Evolutionary conservation across 1,140 invertebrate species (phyloP).

Genomic region (Lethocerus indicus): DNA sequence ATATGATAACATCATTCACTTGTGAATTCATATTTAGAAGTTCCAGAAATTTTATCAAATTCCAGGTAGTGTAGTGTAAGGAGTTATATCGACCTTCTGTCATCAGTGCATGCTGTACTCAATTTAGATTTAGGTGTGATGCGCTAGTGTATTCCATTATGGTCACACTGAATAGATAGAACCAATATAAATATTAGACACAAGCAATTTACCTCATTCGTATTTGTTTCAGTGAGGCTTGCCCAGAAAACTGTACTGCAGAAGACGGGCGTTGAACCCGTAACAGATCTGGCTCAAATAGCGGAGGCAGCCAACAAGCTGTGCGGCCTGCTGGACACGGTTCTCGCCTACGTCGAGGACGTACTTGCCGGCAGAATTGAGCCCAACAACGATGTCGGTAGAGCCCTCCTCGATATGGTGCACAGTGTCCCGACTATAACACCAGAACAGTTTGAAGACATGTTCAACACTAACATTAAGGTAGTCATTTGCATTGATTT

Average conservation of each 20-base stretch:
- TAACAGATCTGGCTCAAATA: conserved; percentile 72
- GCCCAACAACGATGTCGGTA: conserved; percentile 65
- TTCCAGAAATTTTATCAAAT: no score
- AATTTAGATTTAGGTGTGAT: no score
- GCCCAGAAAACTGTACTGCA: conserved; percentile 50
- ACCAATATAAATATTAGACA: no score
- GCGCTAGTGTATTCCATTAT: no score
- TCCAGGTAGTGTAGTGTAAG: no score
- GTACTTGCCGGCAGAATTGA: conserved; percentile 47
- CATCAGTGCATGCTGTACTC: no score
- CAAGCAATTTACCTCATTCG: no score
- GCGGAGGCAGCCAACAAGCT: conserved; percentile 64
- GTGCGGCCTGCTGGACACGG: conserved; percentile 55
- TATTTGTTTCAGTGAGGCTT: conserved; percentile 34
- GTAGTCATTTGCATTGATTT: conserved; percentile 22
- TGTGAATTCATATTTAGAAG: no score
- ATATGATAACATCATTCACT: no score
- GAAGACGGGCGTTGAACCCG: conserved; percentile 47
- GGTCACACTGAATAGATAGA: no score
- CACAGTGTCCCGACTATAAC: conserved; percentile 80
- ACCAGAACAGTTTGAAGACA: conserved; percentile 77
- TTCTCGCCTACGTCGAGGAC: conserved; percentile 78
- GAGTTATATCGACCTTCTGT: no score
- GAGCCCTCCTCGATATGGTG: conserved; percentile 74
- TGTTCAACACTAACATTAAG: conserved; percentile 92